These are phyloP conservation scores for Phycodurus eques DNA, from an alignment of 2,113 vertebrate species.

Conservation along the genomic window DNA sequence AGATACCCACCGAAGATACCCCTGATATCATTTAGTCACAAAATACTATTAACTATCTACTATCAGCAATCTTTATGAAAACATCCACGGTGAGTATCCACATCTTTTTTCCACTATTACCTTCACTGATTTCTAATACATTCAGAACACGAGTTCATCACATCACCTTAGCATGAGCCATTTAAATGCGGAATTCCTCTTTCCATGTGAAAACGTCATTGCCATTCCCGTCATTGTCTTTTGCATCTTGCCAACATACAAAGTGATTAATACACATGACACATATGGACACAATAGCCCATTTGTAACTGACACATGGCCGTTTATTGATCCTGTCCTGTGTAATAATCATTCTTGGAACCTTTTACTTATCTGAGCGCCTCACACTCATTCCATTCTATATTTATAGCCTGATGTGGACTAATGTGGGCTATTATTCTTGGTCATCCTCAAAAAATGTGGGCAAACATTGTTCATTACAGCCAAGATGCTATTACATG, in stretches of 20 bases:
- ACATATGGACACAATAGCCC: background rate
- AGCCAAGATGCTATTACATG: slow-evolving; percentile 55
- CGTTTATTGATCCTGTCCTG: slow-evolving; percentile 47
- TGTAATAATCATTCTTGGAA: slow-evolving; percentile 50
- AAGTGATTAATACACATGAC: background rate
- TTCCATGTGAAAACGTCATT: background rate
- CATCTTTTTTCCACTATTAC: too few relatives aligned
- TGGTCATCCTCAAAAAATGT: background rate
- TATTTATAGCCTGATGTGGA: slow-evolving; percentile 35
- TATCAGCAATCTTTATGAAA: background rate
- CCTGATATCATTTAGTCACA: background rate
- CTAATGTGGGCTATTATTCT: slow-evolving; percentile 32
- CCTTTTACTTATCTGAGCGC: slow-evolving; percentile 37
- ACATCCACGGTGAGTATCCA: background rate
- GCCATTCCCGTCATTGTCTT: too few relatives aligned
- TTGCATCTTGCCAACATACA: background rate
- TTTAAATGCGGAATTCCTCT: background rate
- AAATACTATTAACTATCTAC: background rate
- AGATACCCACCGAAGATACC: background rate
- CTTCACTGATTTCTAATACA: background rate
- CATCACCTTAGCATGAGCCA: background rate
- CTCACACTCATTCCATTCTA: slow-evolving; percentile 36
- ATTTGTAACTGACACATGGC: slow-evolving; percentile 25
- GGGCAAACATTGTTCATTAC: slow-evolving; percentile 51
- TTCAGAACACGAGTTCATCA: background rate